Percentiles rank a stretch among this genome's conserved stretches.
phyloP scores from a whole-genome alignment of 1,140 invertebrate genomes.

The Aleiodes sp. region DNA sequence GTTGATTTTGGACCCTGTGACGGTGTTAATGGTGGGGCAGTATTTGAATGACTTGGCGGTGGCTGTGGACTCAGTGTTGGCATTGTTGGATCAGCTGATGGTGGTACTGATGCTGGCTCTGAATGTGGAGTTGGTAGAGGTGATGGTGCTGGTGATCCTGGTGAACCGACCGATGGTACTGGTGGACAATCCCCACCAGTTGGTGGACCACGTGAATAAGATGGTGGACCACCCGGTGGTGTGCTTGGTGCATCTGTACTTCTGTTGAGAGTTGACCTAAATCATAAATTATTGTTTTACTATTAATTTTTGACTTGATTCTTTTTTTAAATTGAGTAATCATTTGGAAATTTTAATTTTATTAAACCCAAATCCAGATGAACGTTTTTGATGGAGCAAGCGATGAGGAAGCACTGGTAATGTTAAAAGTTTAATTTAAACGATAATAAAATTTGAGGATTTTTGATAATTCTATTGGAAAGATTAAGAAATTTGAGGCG shows the following conservation, averaged over 20 bases:
- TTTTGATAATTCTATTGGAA: neutral
- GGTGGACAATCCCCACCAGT: conserved; percentile 70
- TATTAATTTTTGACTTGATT: neutral
- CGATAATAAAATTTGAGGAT: neutral
- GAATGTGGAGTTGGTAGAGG: conserved; percentile 80
- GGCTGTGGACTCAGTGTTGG: conserved; percentile 71
- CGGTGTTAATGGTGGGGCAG: conserved; percentile 67
- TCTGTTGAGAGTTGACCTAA: conserved; percentile 52
- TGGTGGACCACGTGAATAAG: conserved; percentile 71
- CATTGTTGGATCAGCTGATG: conserved; percentile 76
- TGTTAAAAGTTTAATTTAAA: neutral
- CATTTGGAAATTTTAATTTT: neutral
- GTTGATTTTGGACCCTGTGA: conserved; percentile 58
- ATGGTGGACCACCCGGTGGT: conserved; percentile 70
- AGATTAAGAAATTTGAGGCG: too few relatives aligned
- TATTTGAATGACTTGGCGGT: conserved; percentile 59
- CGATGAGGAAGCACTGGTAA: conserved; percentile 7
- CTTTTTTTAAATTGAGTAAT: neutral
- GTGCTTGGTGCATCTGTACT: conserved; percentile 64
- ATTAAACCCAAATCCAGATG: conserved; percentile 9
- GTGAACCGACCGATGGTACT: conserved; percentile 77
- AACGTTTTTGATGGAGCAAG: conserved; percentile 13
- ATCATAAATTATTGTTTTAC: too few relatives aligned
- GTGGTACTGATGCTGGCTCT: conserved; percentile 78
- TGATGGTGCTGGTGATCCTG: conserved; percentile 79